Base-by-base conservation (phyloP, 2,797 vertebrate genomes). In the Momotus momota region DNA sequence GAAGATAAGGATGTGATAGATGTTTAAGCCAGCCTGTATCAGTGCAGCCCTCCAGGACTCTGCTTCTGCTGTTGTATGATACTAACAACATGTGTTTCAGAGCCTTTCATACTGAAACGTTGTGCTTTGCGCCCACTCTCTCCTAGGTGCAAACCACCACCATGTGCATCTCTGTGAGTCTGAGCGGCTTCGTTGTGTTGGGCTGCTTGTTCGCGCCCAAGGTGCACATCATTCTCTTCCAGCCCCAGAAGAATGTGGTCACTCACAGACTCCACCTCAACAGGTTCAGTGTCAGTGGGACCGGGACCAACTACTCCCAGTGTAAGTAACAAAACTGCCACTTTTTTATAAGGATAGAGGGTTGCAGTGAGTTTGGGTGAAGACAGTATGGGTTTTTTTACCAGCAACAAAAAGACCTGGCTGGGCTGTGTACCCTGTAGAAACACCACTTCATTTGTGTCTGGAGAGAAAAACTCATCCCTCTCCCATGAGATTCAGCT, bases 141-240 rank as follows among this genome's bases (percentile, higher is more conserved):
- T 98, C 85, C n/a, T 64, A 99, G 99, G 99, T 99, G 71, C 99
- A 99, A 97, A 99, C 99, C 11, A 99, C 99, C 2, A 99, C 99
- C 78, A 99, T 99, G 99, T 99, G 99, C 94, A 99, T 99, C 98
- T 99, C 99, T 0, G 99, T 99, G 86, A 99, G 99, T 87, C 98
- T 99, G 92, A 99, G 99, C 6, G 99, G 99, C 71, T 99, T 99
- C 7, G 99, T 99, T 96, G 99, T 99, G 80, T 97, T 99, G 96
- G 99, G 99, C 87, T 99, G 99, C 88, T 98, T 99, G 98, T 99
- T 99, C 89, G 99, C 99, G 1, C 99, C 99, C 70, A 99, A 99
- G 96, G 99, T 99, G 85, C 99, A 99, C 95, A 99, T 99, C 90
- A 99, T 99, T 97, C 98, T 99, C 97, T 99, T 99, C 96, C 99